Evolutionary conservation across 2,113 vertebrate genomes (phyloP), one percentile per base, ranked within the genome.

Genomic region (Xyliphius kryptos): DNA sequence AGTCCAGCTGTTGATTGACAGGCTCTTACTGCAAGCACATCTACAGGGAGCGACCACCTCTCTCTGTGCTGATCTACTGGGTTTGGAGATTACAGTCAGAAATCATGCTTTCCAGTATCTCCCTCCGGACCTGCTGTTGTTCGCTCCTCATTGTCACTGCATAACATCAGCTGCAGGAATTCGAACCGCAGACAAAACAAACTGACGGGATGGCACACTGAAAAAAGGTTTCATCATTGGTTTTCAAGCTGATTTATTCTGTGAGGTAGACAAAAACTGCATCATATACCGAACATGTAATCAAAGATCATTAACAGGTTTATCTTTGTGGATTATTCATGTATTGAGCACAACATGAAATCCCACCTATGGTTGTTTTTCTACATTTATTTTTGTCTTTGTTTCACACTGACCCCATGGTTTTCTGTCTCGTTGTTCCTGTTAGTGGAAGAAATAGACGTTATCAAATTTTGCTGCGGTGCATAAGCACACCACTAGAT

Each of bases 71-170:
- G 76, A 76, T 79, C 80, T 80, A 72, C 75, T 71, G 77, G 73
- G 77, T 69, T 51, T 72, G 71, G 21, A 52, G 26, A 32, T 32
- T 32, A 32, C 26, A 70, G 71, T 70, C 70, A 66, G 73, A 54
- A 53, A 70, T 61, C 78, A 73, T 76, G 78, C 61, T 77, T 73
- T 76, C 78, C 72, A 75, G 69, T 63, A 16, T 59, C 67, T 70
- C 74, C 74, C 73, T n/a, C 57, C 61, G 72, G 81, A 75, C 75
- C 61, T 48, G 70, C 70, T 75, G 79, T 81, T 77, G 74, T 79
- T 77, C 74, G 75, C 59, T 76, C 75, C 77, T 81, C 67, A 74
- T 69, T 66, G 74, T 73, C 72, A 71, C 62, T 8, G 62, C 62
- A 22, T 72, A 74, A 76, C 75, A 66, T 78, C 69, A 80, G 76